A percentile compares a stretch with the other conserved stretches of the same genome.
Conservation (phyloP, 2,113 vertebrate genomes). For the Rhineura floridana region DNA sequence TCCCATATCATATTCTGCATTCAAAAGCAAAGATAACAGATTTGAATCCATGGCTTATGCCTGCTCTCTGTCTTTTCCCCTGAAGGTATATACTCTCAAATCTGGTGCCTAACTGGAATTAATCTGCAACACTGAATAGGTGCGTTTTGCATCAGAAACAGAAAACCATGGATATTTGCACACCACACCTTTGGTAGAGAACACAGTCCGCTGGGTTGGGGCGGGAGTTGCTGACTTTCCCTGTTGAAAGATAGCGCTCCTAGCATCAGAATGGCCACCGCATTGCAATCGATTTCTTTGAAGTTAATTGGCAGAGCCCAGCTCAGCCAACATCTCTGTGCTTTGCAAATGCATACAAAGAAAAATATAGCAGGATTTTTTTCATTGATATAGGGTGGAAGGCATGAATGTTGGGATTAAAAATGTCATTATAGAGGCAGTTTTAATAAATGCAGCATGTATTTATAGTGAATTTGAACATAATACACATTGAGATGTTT, state of each 20-base stretch:
- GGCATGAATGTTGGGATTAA: neutral
- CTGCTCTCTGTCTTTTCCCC: neutral
- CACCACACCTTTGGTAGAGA: neutral
- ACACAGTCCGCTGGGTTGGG: too few species aligned
- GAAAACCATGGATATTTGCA: neutral
- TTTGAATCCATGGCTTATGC: neutral
- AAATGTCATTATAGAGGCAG: neutral
- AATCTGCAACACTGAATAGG: neutral
- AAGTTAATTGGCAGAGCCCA: neutral
- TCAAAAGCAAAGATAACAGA: neutral
- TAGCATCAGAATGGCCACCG: neutral
- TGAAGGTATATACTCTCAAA: neutral
- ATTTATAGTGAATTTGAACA: slow-evolving; percentile 59
- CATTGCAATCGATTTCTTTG: neutral
- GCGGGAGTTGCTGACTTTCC: neutral
- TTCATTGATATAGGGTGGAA: neutral
- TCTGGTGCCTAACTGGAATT: neutral
- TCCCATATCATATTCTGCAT: neutral
- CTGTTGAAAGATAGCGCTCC: neutral
- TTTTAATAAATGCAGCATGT: slow-evolving; percentile 26
- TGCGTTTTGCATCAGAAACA: neutral
- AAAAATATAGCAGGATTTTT: neutral
- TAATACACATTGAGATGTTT: slow-evolving; percentile 53
- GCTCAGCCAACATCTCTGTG: neutral
- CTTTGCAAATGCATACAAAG: neutral